Evolutionary conservation across 1,140 invertebrate genomes (phyloP).

Genomic region (Drusus annulatus): DNA sequence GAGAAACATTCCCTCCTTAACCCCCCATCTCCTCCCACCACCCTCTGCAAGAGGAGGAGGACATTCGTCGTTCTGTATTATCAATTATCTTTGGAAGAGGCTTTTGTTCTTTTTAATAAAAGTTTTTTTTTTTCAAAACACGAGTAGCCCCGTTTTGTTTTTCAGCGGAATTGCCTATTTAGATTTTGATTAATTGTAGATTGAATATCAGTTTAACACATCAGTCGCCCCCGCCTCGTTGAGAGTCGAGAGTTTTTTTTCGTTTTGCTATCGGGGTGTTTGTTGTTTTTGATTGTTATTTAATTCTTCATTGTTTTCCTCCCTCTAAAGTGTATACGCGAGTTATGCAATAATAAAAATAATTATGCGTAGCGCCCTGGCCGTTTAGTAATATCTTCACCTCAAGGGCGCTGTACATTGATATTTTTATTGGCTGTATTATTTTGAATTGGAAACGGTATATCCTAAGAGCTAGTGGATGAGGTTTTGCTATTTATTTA

Average conservation of each 20-base stretch:
- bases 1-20: background rate
- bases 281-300: constrained; percentile 19
- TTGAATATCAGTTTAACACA: constrained; percentile 25
- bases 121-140: constrained; percentile 47
- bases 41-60: background rate
- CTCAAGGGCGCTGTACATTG: no score
- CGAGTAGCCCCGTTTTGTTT: background rate
- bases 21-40: background rate
- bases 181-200: constrained; percentile 38
- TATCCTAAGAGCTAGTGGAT: no score
- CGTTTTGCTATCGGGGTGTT: background rate
- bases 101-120: constrained; percentile 59
- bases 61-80: constrained; percentile 57
- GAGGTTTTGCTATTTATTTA: no score
- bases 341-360: no score
- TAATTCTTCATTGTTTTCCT: constrained; percentile 4
- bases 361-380: no score
- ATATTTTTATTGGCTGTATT: no score
- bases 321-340: background rate
- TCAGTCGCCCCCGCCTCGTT: background rate
- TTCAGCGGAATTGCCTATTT: constrained; percentile 22
- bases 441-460: no score
- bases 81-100: constrained; percentile 57
- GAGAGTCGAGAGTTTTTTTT: background rate
- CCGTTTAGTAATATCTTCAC: no score